A percentile compares a stretch with the other conserved stretches of the same genome.
Conservation (phyloP, 2,797 vertebrate genomes). For the Gambelia wislizenii region DNA sequence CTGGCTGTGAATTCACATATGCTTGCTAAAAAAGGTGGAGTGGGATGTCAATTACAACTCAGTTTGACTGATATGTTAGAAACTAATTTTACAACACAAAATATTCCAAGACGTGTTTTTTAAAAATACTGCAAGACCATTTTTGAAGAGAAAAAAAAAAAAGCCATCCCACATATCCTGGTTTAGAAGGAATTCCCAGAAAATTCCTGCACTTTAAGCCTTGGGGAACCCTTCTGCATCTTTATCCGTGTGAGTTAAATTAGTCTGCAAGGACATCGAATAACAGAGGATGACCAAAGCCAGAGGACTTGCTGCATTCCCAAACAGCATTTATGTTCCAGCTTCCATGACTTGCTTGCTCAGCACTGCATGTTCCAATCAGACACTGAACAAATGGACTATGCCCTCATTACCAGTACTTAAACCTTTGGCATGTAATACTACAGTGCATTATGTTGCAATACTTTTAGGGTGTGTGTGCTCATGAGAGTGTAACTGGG, state of each 20-base stretch:
- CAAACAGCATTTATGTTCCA: background rate
- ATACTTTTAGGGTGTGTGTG: conserved; percentile 34
- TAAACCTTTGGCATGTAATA: conserved; percentile 33
- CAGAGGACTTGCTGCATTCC: background rate
- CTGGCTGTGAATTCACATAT: too few species aligned
- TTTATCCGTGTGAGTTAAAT: background rate
- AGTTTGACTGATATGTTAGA: too few species aligned
- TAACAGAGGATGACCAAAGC: background rate
- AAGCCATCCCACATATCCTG: background rate
- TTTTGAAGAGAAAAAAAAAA: background rate
- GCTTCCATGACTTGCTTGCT: conserved; percentile 19
- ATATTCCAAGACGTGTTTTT: background rate
- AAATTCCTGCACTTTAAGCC: background rate
- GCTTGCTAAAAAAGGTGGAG: too few species aligned
- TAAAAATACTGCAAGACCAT: background rate
- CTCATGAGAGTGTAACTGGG: background rate
- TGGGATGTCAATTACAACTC: background rate
- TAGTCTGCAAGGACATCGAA: background rate
- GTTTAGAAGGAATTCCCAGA: background rate
- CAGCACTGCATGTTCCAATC: conserved; percentile 8
- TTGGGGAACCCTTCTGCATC: background rate
- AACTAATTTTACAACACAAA: background rate
- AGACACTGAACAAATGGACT: conserved; percentile 12
- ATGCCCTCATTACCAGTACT: conserved; percentile 35
- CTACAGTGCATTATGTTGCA: conserved; percentile 29